Conservation (phyloP, 2,113 vertebrate genomes). For the Paraplagusia blochii region DNA sequence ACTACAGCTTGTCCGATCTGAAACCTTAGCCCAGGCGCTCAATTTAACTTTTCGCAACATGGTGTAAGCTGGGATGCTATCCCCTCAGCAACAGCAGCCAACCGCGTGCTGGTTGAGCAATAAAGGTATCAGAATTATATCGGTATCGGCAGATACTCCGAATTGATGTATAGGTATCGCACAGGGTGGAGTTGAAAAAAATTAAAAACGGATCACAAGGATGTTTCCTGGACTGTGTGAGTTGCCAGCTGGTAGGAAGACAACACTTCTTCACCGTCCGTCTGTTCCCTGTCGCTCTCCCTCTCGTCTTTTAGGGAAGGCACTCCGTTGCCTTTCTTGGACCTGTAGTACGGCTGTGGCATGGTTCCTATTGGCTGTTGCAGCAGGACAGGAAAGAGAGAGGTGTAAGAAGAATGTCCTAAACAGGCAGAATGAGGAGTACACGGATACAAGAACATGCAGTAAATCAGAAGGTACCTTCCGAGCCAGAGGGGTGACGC, state of each 20-base stretch:
- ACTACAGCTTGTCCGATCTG: too few relatives aligned
- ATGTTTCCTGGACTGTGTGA: conserved; percentile 78
- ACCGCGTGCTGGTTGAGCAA: too few relatives aligned
- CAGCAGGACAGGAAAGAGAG: neutral
- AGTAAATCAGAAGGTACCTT: conserved; percentile 58
- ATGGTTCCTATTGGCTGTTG: conserved; percentile 57
- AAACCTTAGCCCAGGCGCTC: too few relatives aligned
- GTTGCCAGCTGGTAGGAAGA: conserved; percentile 15
- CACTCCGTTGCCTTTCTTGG: conserved; percentile 67
- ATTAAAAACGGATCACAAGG: conserved; percentile 67
- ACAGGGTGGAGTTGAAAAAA: neutral
- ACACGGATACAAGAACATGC: fast-evolving
- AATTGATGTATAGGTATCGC: too few relatives aligned
- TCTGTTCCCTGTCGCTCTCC: conserved; percentile 29
- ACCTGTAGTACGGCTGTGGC: conserved; percentile 38
- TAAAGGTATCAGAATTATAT: too few relatives aligned
- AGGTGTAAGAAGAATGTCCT: too few relatives aligned
- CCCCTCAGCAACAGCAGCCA: too few relatives aligned
- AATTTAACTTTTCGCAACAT: too few relatives aligned
- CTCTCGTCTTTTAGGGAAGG: conserved; percentile 47
- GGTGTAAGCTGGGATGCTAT: too few relatives aligned
- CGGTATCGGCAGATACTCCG: too few relatives aligned
- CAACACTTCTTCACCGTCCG: conserved; percentile 31
- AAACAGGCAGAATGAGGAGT: neutral
- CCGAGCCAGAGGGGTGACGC: conserved; percentile 58